Percentiles rank a stretch among this genome's conserved stretches.
These are phyloP conservation scores for Eurytoma adleriae DNA, from an alignment of 2,888 invertebrate species.

Conservation along the genomic window DNA sequence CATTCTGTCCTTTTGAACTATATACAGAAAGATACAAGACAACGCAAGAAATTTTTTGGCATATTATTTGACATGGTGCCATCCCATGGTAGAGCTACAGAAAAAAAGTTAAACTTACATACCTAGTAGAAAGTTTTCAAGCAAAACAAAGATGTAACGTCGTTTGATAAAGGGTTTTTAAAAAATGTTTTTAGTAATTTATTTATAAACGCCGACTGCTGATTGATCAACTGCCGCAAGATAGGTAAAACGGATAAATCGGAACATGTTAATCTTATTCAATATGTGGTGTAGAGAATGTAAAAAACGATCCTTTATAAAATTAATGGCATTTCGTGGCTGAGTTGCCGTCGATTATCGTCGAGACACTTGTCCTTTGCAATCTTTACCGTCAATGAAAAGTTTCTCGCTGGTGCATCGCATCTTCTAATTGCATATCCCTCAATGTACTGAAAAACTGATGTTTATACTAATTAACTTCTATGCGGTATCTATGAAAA, in stretches of 20 bases:
- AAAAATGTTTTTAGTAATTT: constrained; percentile 5
- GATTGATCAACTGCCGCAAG: constrained; percentile 53
- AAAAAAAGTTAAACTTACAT: not conserved
- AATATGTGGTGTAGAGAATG: constrained; percentile 26
- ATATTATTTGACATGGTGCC: too few relatives aligned
- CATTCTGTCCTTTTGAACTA: too few relatives aligned
- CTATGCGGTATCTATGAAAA: constrained; percentile 70
- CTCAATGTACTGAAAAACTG: constrained; percentile 73
- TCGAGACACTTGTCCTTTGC: constrained; percentile 43
- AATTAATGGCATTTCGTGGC: constrained; percentile 23
- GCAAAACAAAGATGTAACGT: not conserved
- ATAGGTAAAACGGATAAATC: constrained; percentile 44
- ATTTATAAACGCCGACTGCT: constrained; percentile 44
- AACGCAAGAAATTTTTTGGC: too few relatives aligned
- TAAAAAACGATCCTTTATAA: constrained; percentile 7
- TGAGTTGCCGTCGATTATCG: constrained; percentile 44
- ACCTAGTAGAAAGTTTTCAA: constrained; percentile 9
- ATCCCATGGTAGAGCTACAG: too few relatives aligned
- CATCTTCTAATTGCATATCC: constrained; percentile 74
- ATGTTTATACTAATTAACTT: constrained; percentile 73
- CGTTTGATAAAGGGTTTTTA: constrained; percentile 17
- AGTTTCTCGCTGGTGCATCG: constrained; percentile 50
- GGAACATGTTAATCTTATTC: constrained; percentile 16
- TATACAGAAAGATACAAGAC: too few relatives aligned
- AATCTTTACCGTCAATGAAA: constrained; percentile 30